Evolutionary conservation across 2,113 vertebrate species (phyloP).

Genomic region (Labeo rohita): DNA sequence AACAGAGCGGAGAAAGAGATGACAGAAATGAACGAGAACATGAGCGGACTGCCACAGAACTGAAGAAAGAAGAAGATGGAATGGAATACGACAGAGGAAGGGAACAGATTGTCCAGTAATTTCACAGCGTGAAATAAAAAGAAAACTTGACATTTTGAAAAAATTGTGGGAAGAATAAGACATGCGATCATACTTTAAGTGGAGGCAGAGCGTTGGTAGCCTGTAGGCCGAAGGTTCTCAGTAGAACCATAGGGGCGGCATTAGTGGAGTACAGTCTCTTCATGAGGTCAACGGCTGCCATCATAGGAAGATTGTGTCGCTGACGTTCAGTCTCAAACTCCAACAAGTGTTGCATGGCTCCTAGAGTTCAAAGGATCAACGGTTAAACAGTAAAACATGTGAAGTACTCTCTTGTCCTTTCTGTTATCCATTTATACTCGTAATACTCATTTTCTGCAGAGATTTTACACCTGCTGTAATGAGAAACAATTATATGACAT

Average conservation of each 20-base stretch:
- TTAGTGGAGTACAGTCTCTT: slow-evolving; percentile 92
- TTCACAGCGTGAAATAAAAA: neutral
- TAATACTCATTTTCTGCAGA: neutral
- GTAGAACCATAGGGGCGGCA: slow-evolving; percentile 82
- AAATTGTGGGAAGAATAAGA: neutral
- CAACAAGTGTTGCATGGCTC: slow-evolving; percentile 88
- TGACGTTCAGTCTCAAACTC: slow-evolving; percentile 91
- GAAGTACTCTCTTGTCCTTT: neutral
- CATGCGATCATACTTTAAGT: slow-evolving; percentile 82
- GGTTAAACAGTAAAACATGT: neutral
- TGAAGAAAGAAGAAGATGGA: neutral
- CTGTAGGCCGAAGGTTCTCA: slow-evolving; percentile 92
- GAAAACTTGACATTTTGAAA: neutral
- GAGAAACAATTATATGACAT: neutral
- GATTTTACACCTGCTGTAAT: neutral
- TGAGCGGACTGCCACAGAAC: neutral
- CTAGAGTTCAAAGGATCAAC: slow-evolving; percentile 68
- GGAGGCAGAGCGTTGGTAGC: slow-evolving; percentile 86
- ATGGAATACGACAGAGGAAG: neutral
- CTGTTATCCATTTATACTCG: neutral
- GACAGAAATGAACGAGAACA: neutral
- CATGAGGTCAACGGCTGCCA: slow-evolving; percentile 87
- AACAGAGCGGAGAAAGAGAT: neutral
- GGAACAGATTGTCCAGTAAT: neutral
- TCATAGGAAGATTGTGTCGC: slow-evolving; percentile 90